Conservation (phyloP, 2,113 vertebrate species). For the Protobothrops flavoviridis region DNA sequence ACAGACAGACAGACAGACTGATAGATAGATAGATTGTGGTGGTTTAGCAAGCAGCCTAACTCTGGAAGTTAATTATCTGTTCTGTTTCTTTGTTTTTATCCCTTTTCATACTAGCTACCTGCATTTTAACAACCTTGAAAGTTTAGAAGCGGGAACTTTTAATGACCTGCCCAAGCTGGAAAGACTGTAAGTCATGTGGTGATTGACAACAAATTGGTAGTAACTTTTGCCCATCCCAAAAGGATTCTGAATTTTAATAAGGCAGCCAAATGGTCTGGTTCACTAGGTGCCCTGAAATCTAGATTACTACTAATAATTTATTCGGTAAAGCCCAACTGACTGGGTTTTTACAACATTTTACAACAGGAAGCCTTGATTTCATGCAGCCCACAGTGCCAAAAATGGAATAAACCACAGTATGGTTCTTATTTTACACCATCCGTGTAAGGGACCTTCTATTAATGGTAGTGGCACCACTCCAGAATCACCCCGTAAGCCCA, state of each 20-base stretch:
- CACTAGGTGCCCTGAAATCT: not conserved
- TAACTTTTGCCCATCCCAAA: not conserved
- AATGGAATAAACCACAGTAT: not conserved
- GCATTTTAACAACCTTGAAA: constrained; percentile 91
- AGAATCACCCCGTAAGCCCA: not conserved
- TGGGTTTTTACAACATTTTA: not conserved
- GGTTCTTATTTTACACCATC: not conserved
- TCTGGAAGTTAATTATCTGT: not conserved
- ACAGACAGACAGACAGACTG: too few relatives aligned
- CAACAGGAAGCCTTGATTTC: not conserved
- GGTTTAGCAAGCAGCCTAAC: too few relatives aligned
- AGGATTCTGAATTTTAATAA: not conserved
- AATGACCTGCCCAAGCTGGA: constrained; percentile 88
- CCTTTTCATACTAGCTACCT: constrained; percentile 77
- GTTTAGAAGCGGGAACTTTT: constrained; percentile 83
- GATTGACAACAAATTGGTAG: not conserved
- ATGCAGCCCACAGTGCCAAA: not conserved
- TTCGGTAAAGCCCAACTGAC: not conserved
- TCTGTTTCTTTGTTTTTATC: not conserved
- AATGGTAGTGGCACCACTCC: not conserved
- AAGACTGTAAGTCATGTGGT: constrained; percentile 80
- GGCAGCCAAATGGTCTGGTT: not conserved
- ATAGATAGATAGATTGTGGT: not conserved
- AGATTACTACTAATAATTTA: not conserved
- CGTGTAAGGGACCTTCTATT: not conserved